Evolutionary conservation across 2,113 vertebrate genomes (phyloP).

Genomic region (Engystomops pustulosus): DNA sequence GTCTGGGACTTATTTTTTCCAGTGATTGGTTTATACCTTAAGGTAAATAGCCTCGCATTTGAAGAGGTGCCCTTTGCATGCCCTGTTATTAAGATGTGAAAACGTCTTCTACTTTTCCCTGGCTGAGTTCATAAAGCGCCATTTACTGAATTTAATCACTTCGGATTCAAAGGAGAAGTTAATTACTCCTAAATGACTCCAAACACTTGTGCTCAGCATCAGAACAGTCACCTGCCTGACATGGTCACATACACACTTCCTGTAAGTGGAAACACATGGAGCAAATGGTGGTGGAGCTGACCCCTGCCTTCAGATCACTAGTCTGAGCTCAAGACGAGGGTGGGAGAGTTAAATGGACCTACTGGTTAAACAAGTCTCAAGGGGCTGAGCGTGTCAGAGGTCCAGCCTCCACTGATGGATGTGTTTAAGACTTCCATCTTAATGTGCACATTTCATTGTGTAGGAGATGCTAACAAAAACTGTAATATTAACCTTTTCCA

Average conservation of each 20-base stretch:
- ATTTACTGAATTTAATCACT: constrained; percentile 42
- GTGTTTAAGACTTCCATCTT: background rate
- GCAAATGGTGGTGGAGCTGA: constrained; percentile 29
- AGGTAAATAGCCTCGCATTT: constrained; percentile 7
- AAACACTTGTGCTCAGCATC: constrained; percentile 1
- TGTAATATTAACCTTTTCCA: constrained; percentile 7
- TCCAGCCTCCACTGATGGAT: background rate
- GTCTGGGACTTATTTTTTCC: constrained; percentile 27
- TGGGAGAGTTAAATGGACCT: background rate
- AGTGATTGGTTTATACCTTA: constrained; percentile 36
- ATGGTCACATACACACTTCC: constrained; percentile 22
- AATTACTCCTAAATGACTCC: constrained; percentile 41
- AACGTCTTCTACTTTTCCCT: background rate
- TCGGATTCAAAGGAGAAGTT: constrained; percentile 50
- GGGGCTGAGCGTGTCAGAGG: background rate
- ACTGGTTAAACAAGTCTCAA: background rate
- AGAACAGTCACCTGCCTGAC: background rate
- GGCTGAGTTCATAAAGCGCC: constrained; percentile 30
- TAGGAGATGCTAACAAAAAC: background rate
- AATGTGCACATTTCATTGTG: constrained; percentile 17
- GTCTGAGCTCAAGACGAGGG: background rate
- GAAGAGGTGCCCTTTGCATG: constrained; percentile 21
- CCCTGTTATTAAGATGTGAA: constrained; percentile 13
- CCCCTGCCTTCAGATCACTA: constrained; percentile 31
- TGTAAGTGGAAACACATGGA: constrained; percentile 46